These are phyloP conservation scores for Crenuchus spilurus DNA, from an alignment of 2,797 vertebrate genomes.

Conservation along the genomic window DNA sequence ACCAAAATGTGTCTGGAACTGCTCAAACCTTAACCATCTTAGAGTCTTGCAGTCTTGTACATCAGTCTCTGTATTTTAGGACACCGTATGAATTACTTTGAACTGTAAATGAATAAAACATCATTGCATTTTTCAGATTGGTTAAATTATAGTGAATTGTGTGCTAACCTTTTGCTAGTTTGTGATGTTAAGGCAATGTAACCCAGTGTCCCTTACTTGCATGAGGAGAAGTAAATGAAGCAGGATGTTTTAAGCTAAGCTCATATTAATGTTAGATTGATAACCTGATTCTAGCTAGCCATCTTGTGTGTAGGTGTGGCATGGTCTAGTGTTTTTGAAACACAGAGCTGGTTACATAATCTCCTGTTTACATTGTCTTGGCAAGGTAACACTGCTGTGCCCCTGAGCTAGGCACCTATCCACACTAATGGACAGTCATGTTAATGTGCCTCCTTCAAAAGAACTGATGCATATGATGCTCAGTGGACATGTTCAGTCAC, in stretches of 20 bases:
- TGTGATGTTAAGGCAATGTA: background rate
- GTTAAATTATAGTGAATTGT: too few relatives aligned
- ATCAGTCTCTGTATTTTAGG: too few relatives aligned
- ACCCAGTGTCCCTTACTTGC: background rate
- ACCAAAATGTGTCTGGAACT: too few relatives aligned
- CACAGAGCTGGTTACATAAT: background rate
- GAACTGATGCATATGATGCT: background rate
- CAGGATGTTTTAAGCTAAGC: too few relatives aligned
- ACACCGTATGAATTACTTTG: too few relatives aligned
- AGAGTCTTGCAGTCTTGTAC: too few relatives aligned
- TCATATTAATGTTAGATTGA: too few relatives aligned
- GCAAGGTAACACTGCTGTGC: background rate
- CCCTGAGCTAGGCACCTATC: background rate
- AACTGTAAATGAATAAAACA: too few relatives aligned
- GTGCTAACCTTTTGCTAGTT: too few relatives aligned
- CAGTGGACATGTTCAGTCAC: background rate
- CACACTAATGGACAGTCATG: background rate
- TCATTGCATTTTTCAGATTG: too few relatives aligned
- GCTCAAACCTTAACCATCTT: too few relatives aligned
- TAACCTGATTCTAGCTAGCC: background rate
- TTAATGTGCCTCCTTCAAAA: background rate
- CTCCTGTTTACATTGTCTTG: background rate
- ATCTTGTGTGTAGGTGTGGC: background rate
- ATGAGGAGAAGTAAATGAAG: too few relatives aligned
- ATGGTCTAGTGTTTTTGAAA: background rate